Base-by-base conservation (phyloP, 2,797 vertebrate species). In the Neoniphon sammara region DNA sequence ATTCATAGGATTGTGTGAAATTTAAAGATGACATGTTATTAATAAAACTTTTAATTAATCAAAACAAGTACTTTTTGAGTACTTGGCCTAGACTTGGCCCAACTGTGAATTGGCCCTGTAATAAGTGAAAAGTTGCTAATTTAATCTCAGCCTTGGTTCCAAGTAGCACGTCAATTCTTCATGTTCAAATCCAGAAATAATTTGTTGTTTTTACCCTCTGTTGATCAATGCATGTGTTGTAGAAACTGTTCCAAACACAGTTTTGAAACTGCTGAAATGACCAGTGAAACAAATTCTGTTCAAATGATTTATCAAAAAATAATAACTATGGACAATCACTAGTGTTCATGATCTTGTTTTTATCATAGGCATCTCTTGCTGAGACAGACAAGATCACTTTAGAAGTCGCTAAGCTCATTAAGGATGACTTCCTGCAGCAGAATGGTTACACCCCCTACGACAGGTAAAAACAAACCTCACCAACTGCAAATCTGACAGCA, bases 401-500 rank as follows among this genome's bases (percentile, higher is more conserved):
- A 83, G 98, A 99, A 85, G 97, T 99, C 57, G 98, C 98, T 57
- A 99, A 99, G 86, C 95, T 99, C 88, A 94, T 99, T 69, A 99
- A 99, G 88, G 98, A 99, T 20, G 98, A 99, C 93, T 99, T 98
- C 89, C 93, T 99, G 85, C 98, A 99, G 84, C 98, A 99, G 93
- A 99, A 99, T 46, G 97, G 98, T 78, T 99, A 99, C 67, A 97
- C 97, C 0, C 94, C 98, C 23, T 99, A 99, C 1, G 98, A 99
- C 94, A 96, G 97, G 97, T 98, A 69, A 84, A 14, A 5, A 53
- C 21, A 39, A 31, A 73, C 50, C 36, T 20, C 5, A 7, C 31
- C 31, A 34, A 34, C 31, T 2, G n/a, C n/a, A n/a, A n/a, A n/a
- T n/a, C n/a, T n/a, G n/a, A n/a, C n/a, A n/a, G n/a, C n/a, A n/a